Evolutionary conservation across 1,140 invertebrate genomes (phyloP).

Genomic region (Bombus vancouverensis): DNA sequence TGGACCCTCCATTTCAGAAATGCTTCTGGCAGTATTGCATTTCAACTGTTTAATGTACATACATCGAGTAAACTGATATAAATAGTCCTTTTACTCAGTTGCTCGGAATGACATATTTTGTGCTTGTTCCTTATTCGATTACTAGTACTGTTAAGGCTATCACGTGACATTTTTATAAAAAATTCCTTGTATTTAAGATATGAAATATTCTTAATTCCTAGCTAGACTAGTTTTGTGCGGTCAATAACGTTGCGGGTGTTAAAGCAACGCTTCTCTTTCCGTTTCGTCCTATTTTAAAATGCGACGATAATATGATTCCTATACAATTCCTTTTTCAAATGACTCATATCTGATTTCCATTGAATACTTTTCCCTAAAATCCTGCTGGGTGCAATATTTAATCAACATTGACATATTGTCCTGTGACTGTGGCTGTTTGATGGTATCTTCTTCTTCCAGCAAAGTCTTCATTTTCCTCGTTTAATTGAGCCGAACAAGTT

Average conservation of each 20-base stretch:
- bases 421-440: constrained; percentile 92
- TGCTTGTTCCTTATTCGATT: background rate
- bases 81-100: constrained; percentile 37
- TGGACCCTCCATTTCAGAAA: constrained; percentile 51
- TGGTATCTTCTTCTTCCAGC: constrained; percentile 94
- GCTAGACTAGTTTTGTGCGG: constrained; percentile 58
- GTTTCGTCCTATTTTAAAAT: background rate
- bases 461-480: constrained; percentile 98
- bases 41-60: background rate
- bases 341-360: background rate
- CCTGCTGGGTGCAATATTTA: constrained; percentile 28
- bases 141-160: constrained; percentile 44
- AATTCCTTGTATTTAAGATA: constrained; percentile 40
- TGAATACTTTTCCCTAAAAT: background rate
- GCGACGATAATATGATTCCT: constrained; percentile 25
- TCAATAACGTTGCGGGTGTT: constrained; percentile 24
- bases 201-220: constrained; percentile 50
- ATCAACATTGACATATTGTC: constrained; percentile 87
- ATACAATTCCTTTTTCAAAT: constrained; percentile 15
- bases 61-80: constrained; percentile 49
- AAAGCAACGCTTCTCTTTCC: constrained; percentile 20
- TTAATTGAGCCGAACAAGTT: constrained; percentile 92
- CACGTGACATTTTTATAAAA: constrained; percentile 24
- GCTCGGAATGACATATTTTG: no score
- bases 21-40: constrained; percentile 35